These are phyloP conservation scores for Dicerorhinus sumatrensis DNA, from an alignment of 2,113 vertebrate species.

Conservation along the genomic window DNA sequence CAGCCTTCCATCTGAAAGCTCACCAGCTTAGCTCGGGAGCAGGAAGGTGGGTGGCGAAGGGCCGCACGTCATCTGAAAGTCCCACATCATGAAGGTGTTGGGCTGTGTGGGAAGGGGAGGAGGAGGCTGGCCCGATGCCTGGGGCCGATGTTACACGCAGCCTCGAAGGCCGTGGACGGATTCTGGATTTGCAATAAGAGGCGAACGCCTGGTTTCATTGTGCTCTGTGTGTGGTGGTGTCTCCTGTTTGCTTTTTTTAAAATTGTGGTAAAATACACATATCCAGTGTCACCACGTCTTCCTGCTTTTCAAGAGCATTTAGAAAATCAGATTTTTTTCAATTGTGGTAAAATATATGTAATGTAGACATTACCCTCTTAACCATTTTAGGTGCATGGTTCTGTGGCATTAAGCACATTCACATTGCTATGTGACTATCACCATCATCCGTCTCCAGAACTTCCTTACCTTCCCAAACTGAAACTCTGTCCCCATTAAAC, in stretches of 20 bases:
- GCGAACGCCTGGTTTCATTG: background rate
- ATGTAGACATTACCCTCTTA: background rate
- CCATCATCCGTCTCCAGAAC: fast-evolving
- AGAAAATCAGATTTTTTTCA: background rate
- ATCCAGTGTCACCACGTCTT: background rate
- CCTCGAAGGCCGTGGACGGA: fast-evolving
- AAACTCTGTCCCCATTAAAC: fast-evolving
- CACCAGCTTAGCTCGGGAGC: too few species aligned
- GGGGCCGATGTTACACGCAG: fast-evolving
- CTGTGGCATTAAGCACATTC: background rate
- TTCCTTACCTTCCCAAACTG: too few species aligned
- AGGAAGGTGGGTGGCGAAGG: background rate
- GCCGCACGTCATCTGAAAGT: fast-evolving
- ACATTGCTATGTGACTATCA: fast-evolving
- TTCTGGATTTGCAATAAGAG: background rate
- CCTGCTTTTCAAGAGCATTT: background rate
- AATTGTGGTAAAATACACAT: background rate
- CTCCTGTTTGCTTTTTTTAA: background rate
- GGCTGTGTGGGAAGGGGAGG: fast-evolving
- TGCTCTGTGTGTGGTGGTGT: fast-evolving
- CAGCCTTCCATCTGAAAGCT: background rate
- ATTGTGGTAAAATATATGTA: background rate
- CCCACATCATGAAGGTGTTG: fast-evolving
- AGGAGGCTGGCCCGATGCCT: fast-evolving
- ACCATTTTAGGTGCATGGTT: background rate